Evolutionary conservation across 2,888 invertebrate species (phyloP).

Genomic region (Salpingus planirostris): DNA sequence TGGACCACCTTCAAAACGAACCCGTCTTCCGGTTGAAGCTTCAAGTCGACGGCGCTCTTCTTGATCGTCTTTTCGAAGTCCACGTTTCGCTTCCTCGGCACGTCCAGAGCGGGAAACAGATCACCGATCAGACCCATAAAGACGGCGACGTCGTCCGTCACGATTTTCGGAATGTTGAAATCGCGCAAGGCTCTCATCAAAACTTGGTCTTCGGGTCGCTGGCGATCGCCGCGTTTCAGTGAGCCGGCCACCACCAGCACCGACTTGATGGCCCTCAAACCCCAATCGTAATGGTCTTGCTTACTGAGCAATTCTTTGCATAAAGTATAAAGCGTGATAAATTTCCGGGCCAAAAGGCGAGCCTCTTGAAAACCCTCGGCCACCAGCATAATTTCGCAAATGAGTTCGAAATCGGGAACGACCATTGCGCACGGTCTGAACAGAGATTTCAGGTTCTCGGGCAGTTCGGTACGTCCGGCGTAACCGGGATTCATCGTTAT

Average conservation of each 20-base stretch:
- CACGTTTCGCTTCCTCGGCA: constrained; percentile 75
- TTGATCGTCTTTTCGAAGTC: constrained; percentile 77
- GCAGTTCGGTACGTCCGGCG: constrained; percentile 83
- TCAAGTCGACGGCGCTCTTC: constrained; percentile 69
- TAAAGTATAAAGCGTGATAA: constrained; percentile 85
- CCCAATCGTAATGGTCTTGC: constrained; percentile 97
- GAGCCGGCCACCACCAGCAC: constrained; percentile 91
- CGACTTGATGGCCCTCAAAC: constrained; percentile 88
- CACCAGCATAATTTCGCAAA: constrained; percentile 95
- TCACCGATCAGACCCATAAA: constrained; percentile 94
- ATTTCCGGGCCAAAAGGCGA: constrained; percentile 79
- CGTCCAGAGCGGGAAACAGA: constrained; percentile 84
- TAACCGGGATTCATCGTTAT: constrained; percentile 97
- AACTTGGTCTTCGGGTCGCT: constrained; percentile 83
- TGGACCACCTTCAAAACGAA: constrained; percentile 85
- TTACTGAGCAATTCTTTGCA: constrained; percentile 87
- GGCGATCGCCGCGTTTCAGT: constrained; percentile 69
- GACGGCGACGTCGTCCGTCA: constrained; percentile 83
- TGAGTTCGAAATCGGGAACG: constrained; percentile 91
- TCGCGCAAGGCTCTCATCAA: constrained; percentile 89
- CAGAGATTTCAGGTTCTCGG: constrained; percentile 68
- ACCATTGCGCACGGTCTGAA: constrained; percentile 94
- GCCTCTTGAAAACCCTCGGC: constrained; percentile 94
- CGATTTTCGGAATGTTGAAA: constrained; percentile 91
- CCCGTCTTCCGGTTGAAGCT: constrained; percentile 83